Conservation (phyloP, 1,140 invertebrate genomes). For the Bombus breviceps region DNA sequence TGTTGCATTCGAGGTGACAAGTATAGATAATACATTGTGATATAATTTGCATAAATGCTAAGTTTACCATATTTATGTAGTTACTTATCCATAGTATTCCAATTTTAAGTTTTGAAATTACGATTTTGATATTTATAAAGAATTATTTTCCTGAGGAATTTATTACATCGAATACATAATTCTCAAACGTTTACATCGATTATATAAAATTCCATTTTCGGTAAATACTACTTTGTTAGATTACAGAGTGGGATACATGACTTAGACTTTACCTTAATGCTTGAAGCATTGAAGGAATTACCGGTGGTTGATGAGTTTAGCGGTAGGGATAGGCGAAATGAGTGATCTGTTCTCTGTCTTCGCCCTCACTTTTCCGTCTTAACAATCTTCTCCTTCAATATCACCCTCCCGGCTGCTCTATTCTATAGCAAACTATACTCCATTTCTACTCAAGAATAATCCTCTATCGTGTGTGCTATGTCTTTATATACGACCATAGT, state of each 20-base stretch:
- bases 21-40: background rate
- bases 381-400: conserved; percentile 7
- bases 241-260: conserved; percentile 61
- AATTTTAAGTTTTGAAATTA: background rate
- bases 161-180: background rate
- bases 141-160: too few species aligned
- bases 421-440: conserved; percentile 35
- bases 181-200: background rate
- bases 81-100: background rate
- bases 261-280: conserved; percentile 66
- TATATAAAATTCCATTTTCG: conserved; percentile 16
- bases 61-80: background rate
- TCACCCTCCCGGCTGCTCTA: conserved; percentile 42
- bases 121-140: background rate
- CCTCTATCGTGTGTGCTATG: background rate
- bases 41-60: background rate
- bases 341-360: conserved; percentile 60
- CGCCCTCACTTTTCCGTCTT: conserved; percentile 23
- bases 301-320: conserved; percentile 78
- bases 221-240: conserved; percentile 48
- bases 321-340: conserved; percentile 74
- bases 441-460: conserved; percentile 32
- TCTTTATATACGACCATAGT: conserved; percentile 56
- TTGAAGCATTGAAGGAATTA: conserved; percentile 79
- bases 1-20: background rate